These are phyloP conservation scores for Apostichopus parvimensis DNA, from an alignment of 35 echinoderm and acorn worm genomes.

Conservation along the genomic window DNA sequence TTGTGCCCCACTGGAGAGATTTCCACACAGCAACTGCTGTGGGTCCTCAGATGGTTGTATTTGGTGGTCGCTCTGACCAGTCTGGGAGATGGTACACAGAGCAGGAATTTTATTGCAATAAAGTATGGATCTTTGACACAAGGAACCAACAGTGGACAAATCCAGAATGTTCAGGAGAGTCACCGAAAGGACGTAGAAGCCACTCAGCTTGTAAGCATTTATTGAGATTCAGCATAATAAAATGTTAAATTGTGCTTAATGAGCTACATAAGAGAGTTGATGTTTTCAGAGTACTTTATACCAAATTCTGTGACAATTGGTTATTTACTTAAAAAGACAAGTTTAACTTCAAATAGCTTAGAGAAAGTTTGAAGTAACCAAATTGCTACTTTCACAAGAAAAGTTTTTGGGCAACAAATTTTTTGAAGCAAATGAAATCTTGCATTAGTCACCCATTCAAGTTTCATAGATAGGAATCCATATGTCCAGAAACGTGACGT, in stretches of 20 bases:
- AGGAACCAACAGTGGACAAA: slow-evolving; percentile 67
- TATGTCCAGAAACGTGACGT: no score
- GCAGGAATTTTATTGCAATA: slow-evolving; percentile 91
- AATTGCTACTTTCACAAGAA: no score
- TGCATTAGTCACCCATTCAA: no score
- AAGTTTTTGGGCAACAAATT: no score
- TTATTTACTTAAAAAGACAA: no score
- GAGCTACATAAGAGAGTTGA: neutral
- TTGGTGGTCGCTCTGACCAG: slow-evolving; percentile 85
- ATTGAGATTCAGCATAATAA: neutral
- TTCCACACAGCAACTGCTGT: slow-evolving; percentile 81
- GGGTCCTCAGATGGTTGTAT: slow-evolving; percentile 78
- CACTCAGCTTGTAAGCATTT: slow-evolving; percentile 90
- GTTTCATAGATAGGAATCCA: no score
- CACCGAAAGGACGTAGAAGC: slow-evolving; percentile 76
- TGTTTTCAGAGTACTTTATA: no score
- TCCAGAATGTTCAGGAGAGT: slow-evolving; percentile 52
- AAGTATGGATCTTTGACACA: slow-evolving; percentile 84
- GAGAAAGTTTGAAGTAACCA: no score
- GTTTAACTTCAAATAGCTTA: no score
- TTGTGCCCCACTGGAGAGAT: slow-evolving; percentile 85
- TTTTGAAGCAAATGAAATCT: no score
- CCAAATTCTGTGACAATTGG: no score
- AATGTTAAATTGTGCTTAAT: neutral
- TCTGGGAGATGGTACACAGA: slow-evolving; percentile 81